phyloP scores from a whole-genome alignment of 2,888 invertebrate genomes.

The Pyrocoelia pectoralis region DNA sequence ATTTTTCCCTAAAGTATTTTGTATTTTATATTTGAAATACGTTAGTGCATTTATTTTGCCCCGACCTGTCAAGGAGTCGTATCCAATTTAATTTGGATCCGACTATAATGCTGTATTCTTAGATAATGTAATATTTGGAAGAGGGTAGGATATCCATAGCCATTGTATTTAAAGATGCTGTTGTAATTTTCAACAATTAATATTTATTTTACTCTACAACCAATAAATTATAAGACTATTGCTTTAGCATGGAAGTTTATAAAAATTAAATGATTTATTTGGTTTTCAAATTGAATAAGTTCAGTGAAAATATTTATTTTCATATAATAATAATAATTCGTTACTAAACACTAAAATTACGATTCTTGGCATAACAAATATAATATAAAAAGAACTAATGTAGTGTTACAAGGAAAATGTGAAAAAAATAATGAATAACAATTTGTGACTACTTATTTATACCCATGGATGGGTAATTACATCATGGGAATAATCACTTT shows the following conservation, averaged over 20 bases:
- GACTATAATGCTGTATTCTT: no score
- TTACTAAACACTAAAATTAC: slow-evolving; percentile 7
- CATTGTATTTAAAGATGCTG: background rate
- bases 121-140: no score
- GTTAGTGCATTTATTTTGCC: no score
- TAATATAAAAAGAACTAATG: slow-evolving; percentile 19
- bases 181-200: background rate
- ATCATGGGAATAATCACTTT: background rate
- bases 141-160: no score
- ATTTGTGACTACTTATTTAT: slow-evolving; percentile 1
- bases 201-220: slow-evolving; percentile 3
- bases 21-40: no score
- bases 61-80: no score
- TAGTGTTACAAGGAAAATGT: slow-evolving; percentile 11
- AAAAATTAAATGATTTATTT: background rate
- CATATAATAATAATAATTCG: slow-evolving; percentile 2
- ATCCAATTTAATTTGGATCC: no score
- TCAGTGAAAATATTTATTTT: slow-evolving; percentile 8
- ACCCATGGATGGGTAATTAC: background rate
- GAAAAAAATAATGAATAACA: slow-evolving; percentile 7
- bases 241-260: background rate
- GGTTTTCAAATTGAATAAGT: background rate
- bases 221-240: background rate
- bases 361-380: slow-evolving; percentile 20
- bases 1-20: no score